A percentile compares a stretch with the other conserved stretches of the same genome.
These are phyloP conservation scores for Macrosiphum euphorbiae DNA, from an alignment of 2,888 invertebrate species.

Conservation along the genomic window DNA sequence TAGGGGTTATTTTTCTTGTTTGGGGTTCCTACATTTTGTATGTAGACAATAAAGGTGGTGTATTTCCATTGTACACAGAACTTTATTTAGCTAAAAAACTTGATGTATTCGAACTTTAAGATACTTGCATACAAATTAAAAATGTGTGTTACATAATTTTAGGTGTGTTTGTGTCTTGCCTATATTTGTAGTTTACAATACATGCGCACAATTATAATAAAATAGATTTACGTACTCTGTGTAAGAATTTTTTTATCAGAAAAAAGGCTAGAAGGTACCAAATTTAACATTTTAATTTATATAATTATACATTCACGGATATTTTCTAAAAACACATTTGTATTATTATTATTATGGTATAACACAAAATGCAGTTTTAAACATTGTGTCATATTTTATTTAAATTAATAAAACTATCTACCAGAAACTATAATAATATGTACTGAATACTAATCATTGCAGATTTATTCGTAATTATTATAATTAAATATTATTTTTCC, in stretches of 20 bases:
- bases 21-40: neutral
- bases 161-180: neutral
- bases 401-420: neutral
- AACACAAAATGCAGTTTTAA: neutral
- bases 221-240: neutral
- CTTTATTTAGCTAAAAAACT: neutral
- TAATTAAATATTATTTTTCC: neutral
- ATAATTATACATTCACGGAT: neutral
- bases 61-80: neutral
- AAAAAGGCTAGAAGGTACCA: neutral
- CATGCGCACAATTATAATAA: neutral
- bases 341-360: neutral
- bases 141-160: neutral
- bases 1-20: slow-evolving; percentile 15
- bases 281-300: neutral
- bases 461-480: neutral
- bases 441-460: neutral
- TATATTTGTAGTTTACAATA: neutral
- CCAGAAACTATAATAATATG: neutral
- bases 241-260: neutral
- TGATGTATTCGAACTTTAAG: neutral
- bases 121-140: neutral
- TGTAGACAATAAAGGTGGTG: neutral
- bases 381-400: neutral
- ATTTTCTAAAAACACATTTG: neutral